These are phyloP conservation scores for Gymnocheta viridis DNA, from an alignment of 2,888 invertebrate genomes.

Conservation along the genomic window DNA sequence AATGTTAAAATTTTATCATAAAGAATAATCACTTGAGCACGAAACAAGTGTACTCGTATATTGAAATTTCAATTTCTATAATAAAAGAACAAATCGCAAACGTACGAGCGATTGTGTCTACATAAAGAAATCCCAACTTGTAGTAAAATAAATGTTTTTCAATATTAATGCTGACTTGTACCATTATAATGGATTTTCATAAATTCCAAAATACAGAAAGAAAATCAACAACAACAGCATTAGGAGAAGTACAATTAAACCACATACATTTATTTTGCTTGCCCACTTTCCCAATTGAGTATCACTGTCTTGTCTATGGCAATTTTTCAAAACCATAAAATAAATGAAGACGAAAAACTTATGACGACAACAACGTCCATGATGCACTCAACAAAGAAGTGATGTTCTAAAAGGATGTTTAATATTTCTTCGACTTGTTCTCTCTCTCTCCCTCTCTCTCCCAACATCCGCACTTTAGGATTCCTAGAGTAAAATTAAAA, in stretches of 20 bases:
- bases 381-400: conserved; percentile 42
- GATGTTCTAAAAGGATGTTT: conserved; percentile 29
- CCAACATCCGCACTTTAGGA: not conserved
- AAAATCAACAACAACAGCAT: conserved; percentile 23
- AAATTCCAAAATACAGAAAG: conserved; percentile 57
- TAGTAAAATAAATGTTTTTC: conserved; percentile 53
- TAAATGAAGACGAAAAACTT: conserved; percentile 67
- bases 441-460: not conserved
- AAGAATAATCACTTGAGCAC: conserved; percentile 66
- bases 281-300: conserved; percentile 33
- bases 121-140: not conserved
- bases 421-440: conserved; percentile 1
- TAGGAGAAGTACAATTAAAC: conserved; percentile 15
- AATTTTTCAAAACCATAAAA: conserved; percentile 70
- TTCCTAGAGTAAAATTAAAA: not conserved
- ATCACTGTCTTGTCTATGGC: conserved; percentile 68
- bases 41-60: conserved; percentile 59
- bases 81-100: not conserved
- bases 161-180: conserved; percentile 59
- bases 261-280: conserved; percentile 19
- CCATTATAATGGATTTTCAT: conserved; percentile 65
- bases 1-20: conserved; percentile 44
- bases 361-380: conserved; percentile 43
- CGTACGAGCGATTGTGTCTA: not conserved
- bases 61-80: conserved; percentile 37